Evolutionary conservation across 2,797 vertebrate genomes (phyloP), one percentile per base, ranked within the genome.

Genomic region (Yasuhikotakia modesta): DNA sequence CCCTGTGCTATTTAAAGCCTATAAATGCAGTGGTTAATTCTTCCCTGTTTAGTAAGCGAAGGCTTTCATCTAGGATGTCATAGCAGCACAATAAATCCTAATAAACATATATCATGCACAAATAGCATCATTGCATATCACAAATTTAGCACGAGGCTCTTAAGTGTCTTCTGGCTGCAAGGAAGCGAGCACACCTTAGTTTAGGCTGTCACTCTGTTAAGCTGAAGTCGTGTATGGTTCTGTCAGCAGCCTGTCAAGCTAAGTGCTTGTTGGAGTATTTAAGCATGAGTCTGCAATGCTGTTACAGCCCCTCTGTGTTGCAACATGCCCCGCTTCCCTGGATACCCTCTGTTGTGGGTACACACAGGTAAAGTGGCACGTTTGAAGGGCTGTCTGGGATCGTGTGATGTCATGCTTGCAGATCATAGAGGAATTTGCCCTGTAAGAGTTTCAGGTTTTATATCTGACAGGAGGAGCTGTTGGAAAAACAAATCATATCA

Each of bases 191-290:
- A 73, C 73, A 79, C 69, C 52, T 70, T 57, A 57, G 71, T 58
- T 53, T 50, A 73, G 53, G 60, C 55, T 65, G 78, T 79, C 66
- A 79, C 50, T 30, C 27, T 2, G 63, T 78, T 78, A 82, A 80
- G 74, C 70, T 78, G 7, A 27, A 24, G 52, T 46, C 22, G 45
- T 50, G 46, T 45, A 30, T 22, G 35, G 5, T 82, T 78, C 80
- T 85, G 79, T 85, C 81, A 81, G 72, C 72, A 7, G 52, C 79
- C 61, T 52, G 76, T 82, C 79, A 78, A 46, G 21, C 48, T 85
- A 81, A 79, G 46, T 82, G 72, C 68, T 81, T 79, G 76, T 81
- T 82, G 68, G 53, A 67, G 60, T 52, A 77, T 79, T 84, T 82
- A 80, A 79, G 64, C 65, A 79, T 48, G 78, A 73, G 60, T 70